Conservation (phyloP, 2,797 vertebrate genomes). For the Coreius guichenoti region DNA sequence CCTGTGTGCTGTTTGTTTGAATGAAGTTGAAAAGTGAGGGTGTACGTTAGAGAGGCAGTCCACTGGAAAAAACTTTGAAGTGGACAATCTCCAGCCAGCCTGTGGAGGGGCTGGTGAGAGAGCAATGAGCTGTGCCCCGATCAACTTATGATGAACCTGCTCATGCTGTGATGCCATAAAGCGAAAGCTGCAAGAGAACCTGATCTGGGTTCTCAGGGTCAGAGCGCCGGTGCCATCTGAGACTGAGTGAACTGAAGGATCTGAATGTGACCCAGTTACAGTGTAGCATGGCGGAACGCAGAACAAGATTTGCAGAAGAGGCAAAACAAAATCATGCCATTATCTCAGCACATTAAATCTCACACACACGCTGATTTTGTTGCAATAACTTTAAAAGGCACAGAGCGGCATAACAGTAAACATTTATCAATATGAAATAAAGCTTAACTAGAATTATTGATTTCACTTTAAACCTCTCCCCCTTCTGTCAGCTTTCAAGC, state of each 20-base stretch:
- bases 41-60: conserved; percentile 8
- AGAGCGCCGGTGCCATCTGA: not conserved
- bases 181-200: conserved; percentile 8
- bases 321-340: conserved; percentile 29
- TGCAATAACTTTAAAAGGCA: conserved; percentile 49
- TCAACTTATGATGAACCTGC: conserved; percentile 15
- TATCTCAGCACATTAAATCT: conserved; percentile 45
- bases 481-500: conserved; percentile 49
- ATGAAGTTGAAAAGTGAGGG: not conserved
- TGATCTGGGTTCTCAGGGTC: conserved; percentile 15
- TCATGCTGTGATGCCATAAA: conserved; percentile 9
- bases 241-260: conserved; percentile 7
- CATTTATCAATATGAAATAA: conserved; percentile 74
- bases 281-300: not conserved
- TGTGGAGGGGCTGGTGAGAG: conserved; percentile 49
- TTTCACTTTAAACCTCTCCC: conserved; percentile 67
- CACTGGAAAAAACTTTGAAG: conserved; percentile 62
- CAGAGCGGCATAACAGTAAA: conserved; percentile 64
- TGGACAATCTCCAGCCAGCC: conserved; percentile 61
- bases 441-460: conserved; percentile 72
- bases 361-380: conserved; percentile 8
- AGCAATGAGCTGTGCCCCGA: conserved; percentile 34
- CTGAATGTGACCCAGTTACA: conserved; percentile 32
- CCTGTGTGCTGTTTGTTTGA: conserved; percentile 16
- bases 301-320: conserved; percentile 51